Conservation (phyloP, 37 sponge, comb jelly and placozoan genomes). For the Aphrocallistes beatrix region DNA sequence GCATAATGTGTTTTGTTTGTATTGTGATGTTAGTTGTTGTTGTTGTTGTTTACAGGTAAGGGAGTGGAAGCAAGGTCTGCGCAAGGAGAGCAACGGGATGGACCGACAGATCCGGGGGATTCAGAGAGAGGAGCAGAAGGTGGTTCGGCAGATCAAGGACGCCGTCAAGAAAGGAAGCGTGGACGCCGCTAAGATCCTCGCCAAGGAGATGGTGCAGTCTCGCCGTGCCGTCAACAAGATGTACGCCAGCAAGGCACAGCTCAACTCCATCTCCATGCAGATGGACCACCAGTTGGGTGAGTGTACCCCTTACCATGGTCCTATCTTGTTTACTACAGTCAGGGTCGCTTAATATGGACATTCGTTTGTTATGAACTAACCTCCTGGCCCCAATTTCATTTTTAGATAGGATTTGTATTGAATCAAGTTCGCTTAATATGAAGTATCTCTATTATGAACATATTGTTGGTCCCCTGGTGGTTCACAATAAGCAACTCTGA, state of each 20-base stretch:
- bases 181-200: conserved; percentile 91
- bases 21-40: neutral
- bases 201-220: conserved; percentile 90
- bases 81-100: conserved; percentile 82
- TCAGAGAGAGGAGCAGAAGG: conserved; percentile 74
- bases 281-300: conserved; percentile 85
- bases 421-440: too few species aligned
- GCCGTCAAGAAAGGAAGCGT: conserved; percentile 88
- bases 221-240: conserved; percentile 75
- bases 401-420: too few species aligned
- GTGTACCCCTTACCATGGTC: neutral
- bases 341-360: too few species aligned
- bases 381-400: too few species aligned
- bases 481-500: too few species aligned
- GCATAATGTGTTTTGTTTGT: neutral
- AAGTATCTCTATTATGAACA: too few species aligned
- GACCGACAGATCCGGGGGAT: conserved; percentile 89
- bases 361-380: too few species aligned
- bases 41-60: conserved; percentile 44
- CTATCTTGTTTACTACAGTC: neutral
- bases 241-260: conserved; percentile 94
- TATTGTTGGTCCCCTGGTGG: too few species aligned
- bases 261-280: conserved; percentile 93
- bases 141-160: conserved; percentile 85
- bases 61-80: conserved; percentile 70